Evolutionary conservation across 92 coral and sea anemone species (phyloP), one percentile per base, ranked within the genome.

Genomic region (Galaxea fascicularis): DNA sequence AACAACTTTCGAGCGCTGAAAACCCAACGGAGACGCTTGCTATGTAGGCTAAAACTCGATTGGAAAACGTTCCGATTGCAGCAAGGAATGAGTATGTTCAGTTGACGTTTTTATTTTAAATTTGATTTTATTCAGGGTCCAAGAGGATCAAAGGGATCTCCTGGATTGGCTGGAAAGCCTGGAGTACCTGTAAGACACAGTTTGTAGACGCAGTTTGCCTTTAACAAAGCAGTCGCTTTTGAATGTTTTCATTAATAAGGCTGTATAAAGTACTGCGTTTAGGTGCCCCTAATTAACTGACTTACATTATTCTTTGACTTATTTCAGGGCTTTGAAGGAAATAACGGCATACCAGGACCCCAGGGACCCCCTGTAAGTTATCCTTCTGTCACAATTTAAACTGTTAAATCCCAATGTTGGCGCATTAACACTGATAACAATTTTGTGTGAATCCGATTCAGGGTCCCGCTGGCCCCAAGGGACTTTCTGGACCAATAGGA

Each of bases 341-440:
- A 56, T 28, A 49, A 39, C 24, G 86, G 86, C 27, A 24, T 73
- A 10, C 86, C 78, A 11, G 86, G 86, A 82, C 44, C 41, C 27
- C 86, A 82, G 45, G 86, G 86, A 14, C 70, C 78, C 2, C 86
- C 86, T 25, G 86, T 82, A 71, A 82, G 86, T 70, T 10, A 14
- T 27, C 27, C 70, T 27, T 30, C 28, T 27, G 8, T 60, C 29
- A 60, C 25, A 24, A 7, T 60, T 60, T 60, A 60, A 49, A 35
- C 3, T 35, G 41, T 2, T 35, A 35, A 6, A 2, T 35, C 41
- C 2, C 3, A 2, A 35, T 6, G 6, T 64, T 28, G 30, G 10
- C 5, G 4, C 22, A 7, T 13, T 4, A 11, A 25, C 4, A 30
- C 35, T 25, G 15, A 65, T 75, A 22, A 10, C 14, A 12, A 77